phyloP scores from a whole-genome alignment of 2,797 vertebrate genomes.

The Scomberomorus guttatus region DNA sequence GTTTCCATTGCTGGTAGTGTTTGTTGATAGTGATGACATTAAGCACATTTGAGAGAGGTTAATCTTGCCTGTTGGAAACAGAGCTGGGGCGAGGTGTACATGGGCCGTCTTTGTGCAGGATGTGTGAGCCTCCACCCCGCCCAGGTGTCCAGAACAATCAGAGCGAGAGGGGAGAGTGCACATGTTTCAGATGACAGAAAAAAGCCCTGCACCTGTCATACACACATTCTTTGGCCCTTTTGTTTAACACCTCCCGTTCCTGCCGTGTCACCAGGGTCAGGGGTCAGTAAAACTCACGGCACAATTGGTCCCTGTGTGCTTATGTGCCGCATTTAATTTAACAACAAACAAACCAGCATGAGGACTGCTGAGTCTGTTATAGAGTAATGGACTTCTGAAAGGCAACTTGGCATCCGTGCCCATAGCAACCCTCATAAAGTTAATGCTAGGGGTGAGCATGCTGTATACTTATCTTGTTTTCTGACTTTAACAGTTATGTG shows the following conservation, averaged over 20 bases:
- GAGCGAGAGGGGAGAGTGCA: conserved; percentile 42
- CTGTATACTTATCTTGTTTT: conserved; percentile 44
- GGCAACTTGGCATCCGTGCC: conserved; percentile 22
- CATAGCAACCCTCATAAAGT: conserved; percentile 55
- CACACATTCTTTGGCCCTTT: conserved; percentile 77
- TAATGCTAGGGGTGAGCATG: conserved; percentile 29
- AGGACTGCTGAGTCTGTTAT: conserved; percentile 41
- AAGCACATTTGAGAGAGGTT: neutral
- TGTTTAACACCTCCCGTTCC: conserved; percentile 76
- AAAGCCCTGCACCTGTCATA: conserved; percentile 74
- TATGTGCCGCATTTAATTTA: conserved; percentile 33
- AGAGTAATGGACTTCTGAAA: conserved; percentile 48
- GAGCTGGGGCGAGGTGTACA: conserved; percentile 21
- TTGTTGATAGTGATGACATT: conserved; percentile 27
- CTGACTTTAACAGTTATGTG: conserved; percentile 40
- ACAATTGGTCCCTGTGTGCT: conserved; percentile 43
- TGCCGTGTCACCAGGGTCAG: conserved; percentile 59
- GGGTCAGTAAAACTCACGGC: conserved; percentile 45
- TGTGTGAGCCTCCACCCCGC: conserved; percentile 21
- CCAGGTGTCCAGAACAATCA: conserved; percentile 65
- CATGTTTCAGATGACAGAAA: conserved; percentile 72
- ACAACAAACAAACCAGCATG: conserved; percentile 50
- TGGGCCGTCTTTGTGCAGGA: conserved; percentile 36
- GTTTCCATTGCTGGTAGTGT: neutral
- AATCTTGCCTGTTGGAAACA: conserved; percentile 15